Evolutionary conservation across 2,113 vertebrate species (phyloP), one percentile per base, ranked within the genome.

Genomic region (Holacanthus passer): DNA sequence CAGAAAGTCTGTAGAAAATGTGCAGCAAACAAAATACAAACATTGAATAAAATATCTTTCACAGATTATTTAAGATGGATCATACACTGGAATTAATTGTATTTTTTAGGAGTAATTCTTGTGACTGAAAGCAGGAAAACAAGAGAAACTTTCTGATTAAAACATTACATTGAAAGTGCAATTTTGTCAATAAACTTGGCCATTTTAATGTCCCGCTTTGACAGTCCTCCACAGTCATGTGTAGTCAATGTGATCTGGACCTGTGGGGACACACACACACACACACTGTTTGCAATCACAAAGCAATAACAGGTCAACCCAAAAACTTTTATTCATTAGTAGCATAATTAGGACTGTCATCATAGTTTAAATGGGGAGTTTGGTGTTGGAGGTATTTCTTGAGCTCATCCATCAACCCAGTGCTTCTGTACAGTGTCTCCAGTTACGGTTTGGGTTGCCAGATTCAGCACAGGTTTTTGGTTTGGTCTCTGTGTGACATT

Each of bases 171-270:
- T 1, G 91, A 86, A 59, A 92, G 84, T 27, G 95, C 93, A 31
- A 96, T 95, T 93, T 97, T 97, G 88, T 99, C 97, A 45, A 99
- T 99, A 64, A 99, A 99, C 84, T 96, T 96, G 69, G 98, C 98
- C 94, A 99, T 93, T 85, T 96, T 96, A 86, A 99, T 94, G 3
- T 99, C 98, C 85, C 96, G 96, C 84, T 96, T 97, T 27, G 96
- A 98, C 77, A 99, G 91, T 5, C 96, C 97, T 24, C 96, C 96
- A 0, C 95, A 97, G 94, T 98, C 97, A 0, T 99, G 98, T 6
- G 98, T 98, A 1, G 95, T 97, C 83, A 99, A 89, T 10, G 98
- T 99, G 82, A 99, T 97, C 92, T 98, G 98, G 85, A 99, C 97
- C 98, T 99, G 93, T 68, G 77, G 62, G 63, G 63, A 83, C 20